Percentiles rank a stretch among this genome's conserved stretches.
These are phyloP conservation scores for Smittia aterrima DNA, from an alignment of 2,888 invertebrate genomes.

Conservation along the genomic window DNA sequence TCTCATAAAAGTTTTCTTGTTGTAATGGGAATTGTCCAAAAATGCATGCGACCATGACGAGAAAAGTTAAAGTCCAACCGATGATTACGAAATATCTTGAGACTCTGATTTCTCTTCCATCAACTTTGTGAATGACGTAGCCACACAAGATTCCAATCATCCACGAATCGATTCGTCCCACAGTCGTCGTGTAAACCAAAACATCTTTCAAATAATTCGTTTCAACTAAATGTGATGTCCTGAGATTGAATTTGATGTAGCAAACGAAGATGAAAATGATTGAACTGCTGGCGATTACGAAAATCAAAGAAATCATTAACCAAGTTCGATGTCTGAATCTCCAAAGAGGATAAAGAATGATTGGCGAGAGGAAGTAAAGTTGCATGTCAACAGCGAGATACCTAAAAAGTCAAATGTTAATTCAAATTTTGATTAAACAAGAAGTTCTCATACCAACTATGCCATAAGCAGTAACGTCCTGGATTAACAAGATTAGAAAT, in stretches of 20 bases:
- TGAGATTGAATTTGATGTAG: no score
- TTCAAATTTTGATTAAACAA: not conserved
- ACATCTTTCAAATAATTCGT: no score
- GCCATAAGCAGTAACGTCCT: constrained; percentile 54
- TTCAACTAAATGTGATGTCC: no score
- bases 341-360: not conserved
- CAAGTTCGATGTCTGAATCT: not conserved
- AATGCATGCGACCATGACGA: not conserved
- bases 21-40: constrained; percentile 22
- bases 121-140: constrained; percentile 50
- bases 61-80: not conserved
- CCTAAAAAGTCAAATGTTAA: not conserved
- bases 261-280: no score
- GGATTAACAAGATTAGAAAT: constrained; percentile 21
- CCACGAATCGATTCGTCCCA: not conserved
- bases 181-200: no score
- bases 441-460: constrained; percentile 54
- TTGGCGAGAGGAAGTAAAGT: not conserved
- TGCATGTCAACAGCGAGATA: constrained; percentile 54
- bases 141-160: constrained; percentile 48
- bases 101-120: constrained; percentile 49
- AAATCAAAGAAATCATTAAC: not conserved
- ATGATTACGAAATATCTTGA: not conserved
- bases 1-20: not conserved
- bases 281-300: not conserved